Conservation (phyloP, 1,140 invertebrate species). For the Caerostris extrusa region DNA sequence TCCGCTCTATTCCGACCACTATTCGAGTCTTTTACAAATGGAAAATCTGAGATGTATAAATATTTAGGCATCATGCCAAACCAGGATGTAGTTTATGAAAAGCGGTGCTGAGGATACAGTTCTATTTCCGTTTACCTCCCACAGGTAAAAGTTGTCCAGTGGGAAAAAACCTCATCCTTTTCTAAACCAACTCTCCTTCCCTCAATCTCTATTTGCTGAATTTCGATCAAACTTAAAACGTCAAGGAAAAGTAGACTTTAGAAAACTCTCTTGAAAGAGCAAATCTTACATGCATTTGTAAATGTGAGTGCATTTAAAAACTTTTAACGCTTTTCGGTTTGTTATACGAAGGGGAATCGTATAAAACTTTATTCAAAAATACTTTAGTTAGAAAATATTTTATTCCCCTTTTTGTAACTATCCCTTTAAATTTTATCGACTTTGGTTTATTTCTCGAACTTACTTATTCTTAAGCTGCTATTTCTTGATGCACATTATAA, state of each 20-base stretch:
- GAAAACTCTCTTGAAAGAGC: slow-evolving; percentile 30
- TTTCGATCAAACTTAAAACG: slow-evolving; percentile 60
- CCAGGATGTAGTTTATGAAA: slow-evolving; percentile 68
- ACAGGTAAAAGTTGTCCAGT: slow-evolving; percentile 17
- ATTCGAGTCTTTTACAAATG: slow-evolving; percentile 62
- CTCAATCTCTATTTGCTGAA: slow-evolving; percentile 57
- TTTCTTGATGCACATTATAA: neutral
- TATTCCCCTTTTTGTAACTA: neutral
- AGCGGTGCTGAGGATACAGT: slow-evolving; percentile 4
- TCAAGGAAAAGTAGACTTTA: neutral
- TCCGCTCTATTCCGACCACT: neutral
- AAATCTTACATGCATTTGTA: slow-evolving; percentile 49
- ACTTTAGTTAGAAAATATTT: neutral
- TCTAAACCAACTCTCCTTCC: neutral
- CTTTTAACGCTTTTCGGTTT: slow-evolving; percentile 36
- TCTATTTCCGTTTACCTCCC: slow-evolving; percentile 48
- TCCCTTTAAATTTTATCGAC: too few species aligned
- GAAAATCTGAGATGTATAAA: slow-evolving; percentile 61
- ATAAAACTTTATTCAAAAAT: neutral
- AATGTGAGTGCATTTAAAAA: slow-evolving; percentile 70
- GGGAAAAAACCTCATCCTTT: slow-evolving; percentile 6
- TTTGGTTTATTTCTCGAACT: too few species aligned
- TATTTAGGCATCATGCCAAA: slow-evolving; percentile 72
- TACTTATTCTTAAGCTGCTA: too few species aligned
- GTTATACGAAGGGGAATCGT: slow-evolving; percentile 7